Base-by-base conservation (phyloP, 2,113 vertebrate genomes). In the Corythaixoides concolor region DNA sequence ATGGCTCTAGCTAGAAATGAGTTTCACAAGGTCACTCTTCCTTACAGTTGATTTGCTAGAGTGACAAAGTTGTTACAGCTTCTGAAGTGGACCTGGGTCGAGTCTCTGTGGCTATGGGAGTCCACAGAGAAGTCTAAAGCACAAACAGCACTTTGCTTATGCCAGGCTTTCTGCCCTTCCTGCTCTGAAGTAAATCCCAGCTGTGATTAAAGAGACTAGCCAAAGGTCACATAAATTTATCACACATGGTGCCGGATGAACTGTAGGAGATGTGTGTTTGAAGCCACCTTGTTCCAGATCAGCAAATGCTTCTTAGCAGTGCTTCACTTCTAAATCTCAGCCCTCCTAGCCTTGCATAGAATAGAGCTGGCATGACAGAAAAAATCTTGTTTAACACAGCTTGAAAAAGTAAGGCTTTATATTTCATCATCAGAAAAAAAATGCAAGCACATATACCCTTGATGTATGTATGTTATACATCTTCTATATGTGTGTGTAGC, bases 81-180 rank as follows among this genome's bases (percentile, higher is more conserved):
- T 49, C 45, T 76, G 62, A 88, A 35, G 12, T 5, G 63, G 4
- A 50, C 7, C 11, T 0, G 0, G 82, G 22, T 5, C 2, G 2
- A 43, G 9, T 3, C 32, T 81, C n/a, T 58, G 8, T 23, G 49
- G 9, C 19, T 53, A 11, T 3, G 21, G 13, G 9, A 79, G 4
- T 8, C 18, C 63, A 49, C 30, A 49, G 21, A 35, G 55, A 49
- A 62, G n/a, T 77, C 23, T 66, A 59, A 55, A 28, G 15, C 32
- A 84, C 21, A 76, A 39, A 19, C 12, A 86, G 20, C 13, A 30
- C 37, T 49, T 68, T 0, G 0, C 12, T 83, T 74, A 16, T 59
- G 30, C 33, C 30, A 59, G 26, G 53, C 24, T 39, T 78, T 78
- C 52, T 90, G 47, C 32, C 23, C 17, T 81, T 79, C 39, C 27